These are phyloP conservation scores for Miniopterus natalensis DNA, from an alignment of 2,113 vertebrate genomes.

Conservation along the genomic window DNA sequence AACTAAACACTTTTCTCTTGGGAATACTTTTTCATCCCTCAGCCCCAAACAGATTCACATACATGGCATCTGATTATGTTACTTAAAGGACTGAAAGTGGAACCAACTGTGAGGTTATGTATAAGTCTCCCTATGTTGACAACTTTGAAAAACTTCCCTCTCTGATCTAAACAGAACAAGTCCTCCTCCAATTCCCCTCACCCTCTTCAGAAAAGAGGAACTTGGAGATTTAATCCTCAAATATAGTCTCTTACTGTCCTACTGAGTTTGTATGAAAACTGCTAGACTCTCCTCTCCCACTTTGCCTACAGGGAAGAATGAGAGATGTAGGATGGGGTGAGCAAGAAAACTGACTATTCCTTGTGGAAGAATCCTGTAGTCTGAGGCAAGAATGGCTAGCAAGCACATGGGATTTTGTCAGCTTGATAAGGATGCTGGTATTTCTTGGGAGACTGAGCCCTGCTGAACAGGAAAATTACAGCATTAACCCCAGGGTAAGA, in stretches of 20 bases:
- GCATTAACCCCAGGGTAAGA: conserved; percentile 7
- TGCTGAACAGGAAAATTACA: conserved; percentile 39
- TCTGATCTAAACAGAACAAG: conserved; percentile 30
- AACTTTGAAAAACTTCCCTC: not conserved
- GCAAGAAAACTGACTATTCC: not conserved
- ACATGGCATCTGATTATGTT: not conserved
- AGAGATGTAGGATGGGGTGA: not conserved
- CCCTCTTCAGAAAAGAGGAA: conserved; percentile 33
- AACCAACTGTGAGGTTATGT: not conserved
- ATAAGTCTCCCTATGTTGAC: not conserved
- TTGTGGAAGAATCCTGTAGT: not conserved
- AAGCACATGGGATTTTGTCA: not conserved
- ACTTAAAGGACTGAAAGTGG: not conserved
- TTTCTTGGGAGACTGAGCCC: conserved; percentile 36
- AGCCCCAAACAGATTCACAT: not conserved
- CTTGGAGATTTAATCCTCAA: not conserved
- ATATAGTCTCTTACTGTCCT: not conserved
- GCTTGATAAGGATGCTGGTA: not conserved
- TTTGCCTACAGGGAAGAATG: not conserved
- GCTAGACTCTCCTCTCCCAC: not conserved
- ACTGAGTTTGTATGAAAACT: not conserved
- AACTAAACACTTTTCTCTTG: conserved; percentile 1
- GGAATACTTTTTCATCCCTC: not conserved
- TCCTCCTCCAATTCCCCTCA: not conserved
- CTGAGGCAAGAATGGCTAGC: not conserved